phyloP scores from a whole-genome alignment of 2,888 invertebrate genomes.

The Drosophila dives region DNA sequence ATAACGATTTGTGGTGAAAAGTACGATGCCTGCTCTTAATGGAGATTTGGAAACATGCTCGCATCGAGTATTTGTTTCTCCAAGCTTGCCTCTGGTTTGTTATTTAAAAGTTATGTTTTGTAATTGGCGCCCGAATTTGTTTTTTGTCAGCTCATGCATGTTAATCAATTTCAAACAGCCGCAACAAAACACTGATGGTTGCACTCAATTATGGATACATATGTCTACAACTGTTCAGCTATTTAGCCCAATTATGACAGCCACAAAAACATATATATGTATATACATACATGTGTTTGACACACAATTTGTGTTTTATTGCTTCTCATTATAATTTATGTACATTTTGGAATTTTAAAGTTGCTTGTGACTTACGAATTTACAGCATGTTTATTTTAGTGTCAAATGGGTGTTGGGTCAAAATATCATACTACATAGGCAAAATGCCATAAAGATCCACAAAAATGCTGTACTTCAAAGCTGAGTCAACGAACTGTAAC shows the following conservation, averaged over 20 bases:
- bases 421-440: not conserved
- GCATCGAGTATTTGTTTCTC: constrained; percentile 6
- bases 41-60: constrained; percentile 53
- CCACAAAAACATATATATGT: constrained; percentile 42
- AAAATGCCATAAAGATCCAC: constrained; percentile 5
- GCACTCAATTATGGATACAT: constrained; percentile 58
- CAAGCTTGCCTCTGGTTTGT: constrained; percentile 13
- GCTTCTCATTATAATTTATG: constrained; percentile 36
- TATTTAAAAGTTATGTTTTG: constrained; percentile 58
- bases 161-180: constrained; percentile 71
- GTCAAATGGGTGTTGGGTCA: constrained; percentile 6
- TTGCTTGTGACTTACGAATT: constrained; percentile 22
- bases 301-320: constrained; percentile 37
- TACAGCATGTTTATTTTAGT: constrained; percentile 1
- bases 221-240: constrained; percentile 15
- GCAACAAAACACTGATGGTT: constrained; percentile 51
- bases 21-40: constrained; percentile 28
- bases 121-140: constrained; percentile 50
- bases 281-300: constrained; percentile 9
- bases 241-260: constrained; percentile 59
- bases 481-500: constrained; percentile 52
- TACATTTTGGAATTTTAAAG: constrained; percentile 31
- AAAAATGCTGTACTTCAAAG: constrained; percentile 7
- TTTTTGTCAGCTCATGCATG: constrained; percentile 54
- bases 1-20: constrained; percentile 52